Evolutionary conservation across 2,797 vertebrate species (phyloP).

Genomic region (Hafferia zeledoni): DNA sequence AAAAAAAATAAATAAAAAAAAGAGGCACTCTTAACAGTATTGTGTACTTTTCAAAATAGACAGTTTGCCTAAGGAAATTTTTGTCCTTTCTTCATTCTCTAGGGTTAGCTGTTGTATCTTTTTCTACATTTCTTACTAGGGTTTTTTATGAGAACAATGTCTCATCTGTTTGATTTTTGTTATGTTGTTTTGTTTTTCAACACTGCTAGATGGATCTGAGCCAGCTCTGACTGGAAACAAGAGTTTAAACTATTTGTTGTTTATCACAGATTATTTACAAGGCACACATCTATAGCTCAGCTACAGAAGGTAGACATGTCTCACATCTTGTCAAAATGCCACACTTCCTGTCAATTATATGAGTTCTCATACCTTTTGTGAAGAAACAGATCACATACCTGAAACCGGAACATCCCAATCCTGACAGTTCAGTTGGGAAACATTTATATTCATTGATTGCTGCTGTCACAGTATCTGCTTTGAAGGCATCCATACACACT

Average conservation of each 20-base stretch:
- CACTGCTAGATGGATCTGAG: background rate
- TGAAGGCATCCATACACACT: background rate
- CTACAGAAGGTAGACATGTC: background rate
- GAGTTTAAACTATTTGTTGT: slow-evolving; percentile 24
- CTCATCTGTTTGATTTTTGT: background rate
- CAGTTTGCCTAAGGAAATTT: background rate
- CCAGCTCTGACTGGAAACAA: slow-evolving; percentile 3
- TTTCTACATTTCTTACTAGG: background rate
- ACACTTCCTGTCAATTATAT: background rate
- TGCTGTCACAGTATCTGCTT: background rate
- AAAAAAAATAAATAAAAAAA: background rate
- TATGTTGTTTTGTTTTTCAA: background rate
- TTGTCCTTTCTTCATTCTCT: background rate
- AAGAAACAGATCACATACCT: background rate
- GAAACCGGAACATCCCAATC: background rate
- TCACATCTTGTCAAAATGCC: background rate
- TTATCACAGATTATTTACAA: slow-evolving; percentile 22
- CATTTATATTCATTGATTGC: background rate
- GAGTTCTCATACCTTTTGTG: background rate
- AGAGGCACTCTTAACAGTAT: background rate
- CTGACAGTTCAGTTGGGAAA: background rate
- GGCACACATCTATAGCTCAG: background rate
- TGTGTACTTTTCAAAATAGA: background rate
- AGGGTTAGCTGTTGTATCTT: background rate
- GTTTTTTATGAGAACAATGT: background rate